Percentiles rank a stretch among this genome's conserved stretches.
Evolutionary conservation across 2,797 vertebrate genomes (phyloP).

Genomic region (Schizopygopsis pylzovi): DNA sequence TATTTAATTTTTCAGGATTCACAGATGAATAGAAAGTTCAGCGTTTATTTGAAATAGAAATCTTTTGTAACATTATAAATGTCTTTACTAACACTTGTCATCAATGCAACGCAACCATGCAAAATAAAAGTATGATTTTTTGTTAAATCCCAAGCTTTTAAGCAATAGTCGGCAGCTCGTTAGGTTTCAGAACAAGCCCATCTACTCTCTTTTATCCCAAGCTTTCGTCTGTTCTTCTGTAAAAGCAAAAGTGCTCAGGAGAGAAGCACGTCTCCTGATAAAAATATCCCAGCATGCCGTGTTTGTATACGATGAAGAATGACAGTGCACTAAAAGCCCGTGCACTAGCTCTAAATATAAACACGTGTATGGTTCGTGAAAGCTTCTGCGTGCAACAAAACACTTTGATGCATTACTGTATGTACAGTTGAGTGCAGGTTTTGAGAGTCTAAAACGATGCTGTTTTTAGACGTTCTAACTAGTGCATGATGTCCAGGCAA

Average conservation of each 20-base stretch:
- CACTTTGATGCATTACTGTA: background rate
- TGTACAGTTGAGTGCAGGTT: background rate
- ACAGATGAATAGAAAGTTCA: background rate
- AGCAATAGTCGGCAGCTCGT: background rate
- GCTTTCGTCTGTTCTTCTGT: background rate
- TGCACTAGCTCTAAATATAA: slow-evolving; percentile 8
- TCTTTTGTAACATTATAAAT: background rate
- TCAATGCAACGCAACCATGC: background rate
- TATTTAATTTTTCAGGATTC: background rate
- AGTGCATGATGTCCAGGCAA: slow-evolving; percentile 9
- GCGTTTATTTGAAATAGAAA: background rate
- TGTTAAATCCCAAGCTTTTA: background rate
- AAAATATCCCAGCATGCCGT: slow-evolving; percentile 31
- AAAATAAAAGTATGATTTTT: background rate
- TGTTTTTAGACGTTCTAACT: background rate
- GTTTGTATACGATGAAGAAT: slow-evolving; percentile 11
- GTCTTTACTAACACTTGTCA: background rate
- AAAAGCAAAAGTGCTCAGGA: background rate
- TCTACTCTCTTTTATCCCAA: background rate
- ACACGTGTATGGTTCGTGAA: background rate
- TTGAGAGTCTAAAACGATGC: background rate
- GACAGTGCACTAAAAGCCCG: slow-evolving; percentile 38
- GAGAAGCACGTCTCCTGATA: slow-evolving; percentile 8
- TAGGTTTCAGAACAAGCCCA: no score
- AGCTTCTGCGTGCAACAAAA: background rate